Evolutionary conservation across 2,888 invertebrate species (phyloP).

Genomic region (Parnassius apollo): DNA sequence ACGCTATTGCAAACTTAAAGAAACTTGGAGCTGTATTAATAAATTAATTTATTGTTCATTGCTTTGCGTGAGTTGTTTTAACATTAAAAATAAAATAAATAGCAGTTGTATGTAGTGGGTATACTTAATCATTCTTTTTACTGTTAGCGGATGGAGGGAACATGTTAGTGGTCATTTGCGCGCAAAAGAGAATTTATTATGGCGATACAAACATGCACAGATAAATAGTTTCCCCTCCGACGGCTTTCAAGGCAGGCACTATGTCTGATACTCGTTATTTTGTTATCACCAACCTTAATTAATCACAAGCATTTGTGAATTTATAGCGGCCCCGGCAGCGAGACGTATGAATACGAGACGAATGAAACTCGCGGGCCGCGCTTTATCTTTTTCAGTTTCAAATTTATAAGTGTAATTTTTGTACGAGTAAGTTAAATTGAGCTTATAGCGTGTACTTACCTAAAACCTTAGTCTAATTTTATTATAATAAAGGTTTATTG

Average conservation of each 20-base stretch:
- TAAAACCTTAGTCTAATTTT: no score
- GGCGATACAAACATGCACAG: slow-evolving; percentile 12
- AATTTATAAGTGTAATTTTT: slow-evolving; percentile 12
- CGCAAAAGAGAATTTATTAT: slow-evolving; percentile 13
- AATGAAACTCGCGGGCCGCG: slow-evolving; percentile 31
- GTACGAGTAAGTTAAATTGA: background rate
- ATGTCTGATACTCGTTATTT: slow-evolving; percentile 25
- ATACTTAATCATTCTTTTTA: slow-evolving; percentile 15
- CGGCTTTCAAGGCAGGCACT: slow-evolving; percentile 18
- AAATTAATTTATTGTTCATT: background rate
- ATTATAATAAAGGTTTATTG: no score
- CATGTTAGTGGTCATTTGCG: slow-evolving; percentile 19
- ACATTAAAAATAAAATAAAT: slow-evolving; percentile 4
- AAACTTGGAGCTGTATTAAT: background rate
- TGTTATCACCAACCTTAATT: slow-evolving; percentile 24
- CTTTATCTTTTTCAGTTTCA: slow-evolving; percentile 39
- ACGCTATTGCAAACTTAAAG: no score
- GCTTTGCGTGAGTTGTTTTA: background rate
- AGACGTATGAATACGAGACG: slow-evolving; percentile 19
- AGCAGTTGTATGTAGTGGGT: slow-evolving; percentile 3
- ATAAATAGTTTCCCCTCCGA: slow-evolving; percentile 22
- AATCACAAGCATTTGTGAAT: slow-evolving; percentile 35
- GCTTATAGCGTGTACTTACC: no score
- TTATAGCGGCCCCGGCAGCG: slow-evolving; percentile 35
- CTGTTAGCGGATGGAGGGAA: slow-evolving; percentile 10